Conservation (phyloP, 2,888 invertebrate genomes). For the Homarus gammarus region DNA sequence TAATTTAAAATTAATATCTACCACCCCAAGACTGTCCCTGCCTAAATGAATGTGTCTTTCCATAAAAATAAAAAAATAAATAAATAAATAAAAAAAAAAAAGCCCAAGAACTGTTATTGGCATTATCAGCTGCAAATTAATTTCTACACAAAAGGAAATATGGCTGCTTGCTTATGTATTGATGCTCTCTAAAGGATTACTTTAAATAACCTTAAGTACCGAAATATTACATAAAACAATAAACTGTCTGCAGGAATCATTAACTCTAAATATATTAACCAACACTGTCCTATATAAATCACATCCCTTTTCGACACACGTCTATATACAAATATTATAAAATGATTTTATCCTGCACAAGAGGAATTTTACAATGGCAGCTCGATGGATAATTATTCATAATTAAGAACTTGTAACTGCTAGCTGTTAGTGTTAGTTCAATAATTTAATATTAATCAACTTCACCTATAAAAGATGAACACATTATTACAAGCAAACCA, state of each 20-base stretch:
- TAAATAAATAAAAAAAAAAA: conserved; percentile 19
- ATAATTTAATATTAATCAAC: conserved; percentile 36
- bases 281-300: conserved; percentile 48
- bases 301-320: conserved; percentile 56
- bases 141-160: conserved; percentile 36
- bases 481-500: conserved; percentile 20
- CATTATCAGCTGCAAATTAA: conserved; percentile 26
- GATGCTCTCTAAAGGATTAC: conserved; percentile 26
- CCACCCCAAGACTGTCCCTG: not conserved
- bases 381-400: conserved; percentile 19
- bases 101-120: conserved; percentile 25
- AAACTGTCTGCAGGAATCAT: conserved; percentile 30
- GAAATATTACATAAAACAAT: conserved; percentile 42
- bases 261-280: conserved; percentile 45
- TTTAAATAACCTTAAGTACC: conserved; percentile 50
- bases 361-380: conserved; percentile 49
- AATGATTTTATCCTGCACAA: conserved; percentile 23
- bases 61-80: too few relatives aligned
- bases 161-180: conserved; percentile 7
- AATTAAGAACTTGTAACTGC: conserved; percentile 20
- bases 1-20: conserved; percentile 13
- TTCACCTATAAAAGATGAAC: conserved; percentile 30
- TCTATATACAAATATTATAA: conserved; percentile 59
- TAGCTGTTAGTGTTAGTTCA: conserved; percentile 52
- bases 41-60: not conserved